Conservation (phyloP, 2,888 invertebrate genomes). For the Gasteruption jaculator region DNA sequence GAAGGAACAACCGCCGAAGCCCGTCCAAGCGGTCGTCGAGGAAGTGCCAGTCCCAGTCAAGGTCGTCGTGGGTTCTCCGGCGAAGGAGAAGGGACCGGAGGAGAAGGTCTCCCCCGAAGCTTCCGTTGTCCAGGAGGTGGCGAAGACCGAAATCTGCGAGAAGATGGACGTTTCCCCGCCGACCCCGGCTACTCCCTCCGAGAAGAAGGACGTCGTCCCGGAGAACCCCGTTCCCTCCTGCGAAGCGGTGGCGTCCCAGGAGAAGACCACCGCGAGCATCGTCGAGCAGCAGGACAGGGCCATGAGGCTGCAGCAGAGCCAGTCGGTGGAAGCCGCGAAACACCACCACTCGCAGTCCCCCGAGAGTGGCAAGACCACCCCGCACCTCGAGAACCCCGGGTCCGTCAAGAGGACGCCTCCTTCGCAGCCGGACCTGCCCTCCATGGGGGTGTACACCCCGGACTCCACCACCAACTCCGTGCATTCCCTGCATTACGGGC, state of each 20-base stretch:
- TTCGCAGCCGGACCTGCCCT: slow-evolving; percentile 62
- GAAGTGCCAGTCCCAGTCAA: neutral
- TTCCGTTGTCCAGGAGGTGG: slow-evolving; percentile 50
- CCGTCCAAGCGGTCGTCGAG: neutral
- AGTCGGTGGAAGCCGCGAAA: slow-evolving; percentile 42
- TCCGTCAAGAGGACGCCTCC: slow-evolving; percentile 55
- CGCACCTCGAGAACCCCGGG: slow-evolving; percentile 50
- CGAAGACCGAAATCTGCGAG: slow-evolving; percentile 40
- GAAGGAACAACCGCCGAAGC: slow-evolving; percentile 6
- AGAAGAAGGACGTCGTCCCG: slow-evolving; percentile 1
- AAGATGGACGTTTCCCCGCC: slow-evolving; percentile 25
- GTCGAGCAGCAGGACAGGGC: slow-evolving; percentile 25
- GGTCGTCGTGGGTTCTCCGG: neutral
- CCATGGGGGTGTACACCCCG: slow-evolving; percentile 82
- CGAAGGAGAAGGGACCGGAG: slow-evolving; percentile 38
- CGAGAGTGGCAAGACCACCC: slow-evolving; percentile 51
- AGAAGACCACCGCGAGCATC: slow-evolving; percentile 26
- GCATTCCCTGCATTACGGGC: slow-evolving; percentile 73
- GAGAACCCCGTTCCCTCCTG: slow-evolving; percentile 22
- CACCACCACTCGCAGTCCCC: slow-evolving; percentile 47
- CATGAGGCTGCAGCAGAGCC: slow-evolving; percentile 30
- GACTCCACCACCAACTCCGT: slow-evolving; percentile 81
- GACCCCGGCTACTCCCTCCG: slow-evolving; percentile 6
- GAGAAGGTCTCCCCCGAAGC: slow-evolving; percentile 50
- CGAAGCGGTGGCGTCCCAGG: slow-evolving; percentile 32